Percentiles rank a stretch among this genome's conserved stretches.
Conservation (phyloP, 2,888 invertebrate genomes). For the Xanthostigma xanthostigma region DNA sequence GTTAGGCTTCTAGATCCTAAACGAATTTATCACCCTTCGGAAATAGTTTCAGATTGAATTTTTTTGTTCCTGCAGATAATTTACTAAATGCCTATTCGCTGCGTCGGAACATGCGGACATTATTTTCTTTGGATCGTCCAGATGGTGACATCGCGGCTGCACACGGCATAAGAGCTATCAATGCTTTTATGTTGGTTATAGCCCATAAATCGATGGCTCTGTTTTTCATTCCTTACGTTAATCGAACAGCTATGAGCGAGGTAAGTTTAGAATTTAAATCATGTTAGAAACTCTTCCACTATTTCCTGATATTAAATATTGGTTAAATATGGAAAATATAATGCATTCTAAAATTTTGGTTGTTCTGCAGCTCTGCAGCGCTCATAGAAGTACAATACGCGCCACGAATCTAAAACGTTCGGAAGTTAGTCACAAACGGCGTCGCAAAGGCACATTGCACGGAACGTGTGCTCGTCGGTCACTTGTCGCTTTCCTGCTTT, state of each 20-base stretch:
- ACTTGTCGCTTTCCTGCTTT: too few relatives aligned
- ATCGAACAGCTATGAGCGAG: constrained; percentile 49
- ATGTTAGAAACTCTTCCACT: background rate
- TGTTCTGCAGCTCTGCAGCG: too few relatives aligned
- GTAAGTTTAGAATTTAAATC: constrained; percentile 23
- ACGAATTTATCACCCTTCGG: too few relatives aligned
- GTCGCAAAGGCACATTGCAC: too few relatives aligned
- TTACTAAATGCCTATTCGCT: constrained; percentile 45
- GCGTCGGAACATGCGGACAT: constrained; percentile 37
- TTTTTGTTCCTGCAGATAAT: constrained; percentile 26
- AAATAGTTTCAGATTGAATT: background rate
- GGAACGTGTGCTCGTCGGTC: too few relatives aligned
- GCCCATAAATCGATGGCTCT: constrained; percentile 59
- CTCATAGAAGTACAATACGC: too few relatives aligned
- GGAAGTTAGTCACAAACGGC: too few relatives aligned
- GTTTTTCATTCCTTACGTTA: constrained; percentile 49
- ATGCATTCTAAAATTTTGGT: too few relatives aligned
- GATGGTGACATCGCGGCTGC: constrained; percentile 43
- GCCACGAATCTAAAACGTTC: too few relatives aligned
- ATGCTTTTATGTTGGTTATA: constrained; percentile 44
- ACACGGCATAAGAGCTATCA: constrained; percentile 50
- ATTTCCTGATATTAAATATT: too few relatives aligned
- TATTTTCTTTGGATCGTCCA: constrained; percentile 33
- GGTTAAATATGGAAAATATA: too few relatives aligned
- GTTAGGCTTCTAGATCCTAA: too few relatives aligned